Percentiles rank a stretch among this genome's conserved stretches.
phyloP scores from a whole-genome alignment of 2,888 invertebrate genomes.

The Eupithecia subfuscata region DNA sequence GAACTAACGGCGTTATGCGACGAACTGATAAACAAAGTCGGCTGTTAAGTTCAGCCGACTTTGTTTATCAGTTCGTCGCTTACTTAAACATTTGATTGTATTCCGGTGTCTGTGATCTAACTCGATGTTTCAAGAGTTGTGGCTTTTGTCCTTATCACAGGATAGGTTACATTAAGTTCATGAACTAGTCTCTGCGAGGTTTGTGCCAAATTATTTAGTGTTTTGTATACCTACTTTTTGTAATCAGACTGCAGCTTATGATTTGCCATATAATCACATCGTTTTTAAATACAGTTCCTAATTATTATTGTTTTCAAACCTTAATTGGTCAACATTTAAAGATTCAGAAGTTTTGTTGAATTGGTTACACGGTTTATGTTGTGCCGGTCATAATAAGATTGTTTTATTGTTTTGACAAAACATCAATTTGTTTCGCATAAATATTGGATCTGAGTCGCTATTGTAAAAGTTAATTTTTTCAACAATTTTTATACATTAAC shows the following conservation, averaged over 20 bases:
- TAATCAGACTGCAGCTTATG: not conserved
- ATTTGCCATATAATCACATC: not conserved
- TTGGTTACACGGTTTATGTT: slow-evolving; percentile 59
- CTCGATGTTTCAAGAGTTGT: slow-evolving; percentile 56
- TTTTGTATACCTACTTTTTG: not conserved
- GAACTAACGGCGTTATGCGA: slow-evolving; percentile 96
- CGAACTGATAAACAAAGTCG: slow-evolving; percentile 90
- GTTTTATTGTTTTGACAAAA: slow-evolving; percentile 43
- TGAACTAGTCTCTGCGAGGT: slow-evolving; percentile 52
- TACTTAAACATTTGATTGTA: slow-evolving; percentile 55
- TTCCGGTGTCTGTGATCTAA: slow-evolving; percentile 59
- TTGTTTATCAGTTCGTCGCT: too few relatives aligned
- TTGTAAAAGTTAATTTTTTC: not conserved
- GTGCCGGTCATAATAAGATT: slow-evolving; percentile 71
- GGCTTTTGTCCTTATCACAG: slow-evolving; percentile 69
- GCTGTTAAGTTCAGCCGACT: too few relatives aligned
- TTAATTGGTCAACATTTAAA: not conserved
- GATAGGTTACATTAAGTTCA: slow-evolving; percentile 70
- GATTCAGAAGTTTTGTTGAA: slow-evolving; percentile 19
- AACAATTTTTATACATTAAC: not conserved
- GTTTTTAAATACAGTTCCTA: not conserved
- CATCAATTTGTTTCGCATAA: not conserved
- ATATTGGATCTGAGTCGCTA: not conserved
- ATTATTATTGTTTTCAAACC: not conserved
- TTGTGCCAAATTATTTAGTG: slow-evolving; percentile 65